Evolutionary conservation across 2,797 vertebrate genomes (phyloP), one percentile per base, ranked within the genome.

Genomic region (Hafferia zeledoni): DNA sequence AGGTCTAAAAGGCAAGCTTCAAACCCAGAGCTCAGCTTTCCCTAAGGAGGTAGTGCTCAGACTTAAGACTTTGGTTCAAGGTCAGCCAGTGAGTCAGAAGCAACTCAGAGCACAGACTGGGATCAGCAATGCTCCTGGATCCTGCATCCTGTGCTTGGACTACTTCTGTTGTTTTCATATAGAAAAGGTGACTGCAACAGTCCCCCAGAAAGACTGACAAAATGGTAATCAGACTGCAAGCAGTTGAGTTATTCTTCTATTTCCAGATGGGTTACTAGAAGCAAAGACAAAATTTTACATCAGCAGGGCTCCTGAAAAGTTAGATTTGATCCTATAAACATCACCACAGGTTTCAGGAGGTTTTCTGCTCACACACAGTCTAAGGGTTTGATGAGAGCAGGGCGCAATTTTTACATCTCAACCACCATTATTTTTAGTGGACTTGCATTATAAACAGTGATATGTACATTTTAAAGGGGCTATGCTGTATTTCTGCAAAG

Each of bases 71-170:
- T 91, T 0, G 3, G 28, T 43, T 91, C 49, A 63, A 57, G 46
- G 37, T 47, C 67, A 50, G 31, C 13, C 3, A 4, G 4, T 1
- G 3, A 19, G 19, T 30, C 33, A 82, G 52, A 13, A 76, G 30
- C 19, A 59, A 25, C 37, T 63, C 5, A 3, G 56, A 52, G 43
- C 0, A 1, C 43, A 79, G 27, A 43, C 11, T 0, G 3, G 8
- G 27, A 83, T 47, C 30, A 89, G 44, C 27, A 50, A 25, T 14
- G 22, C 28, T 68, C 37, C 24, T 0, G 0, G 0, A n/a, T 64
- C 23, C 69, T 46, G 65, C 31, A 49, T 81, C 77, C 25, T 44
- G 30, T 7, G 10, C 39, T 80, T 30, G 28, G 37, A 44, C 22
- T 50, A 13, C 15, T 69, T 52, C 44, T 37, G 20, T 15, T 65